Conservation (phyloP, 2,797 vertebrate genomes). For the Yasuhikotakia modesta region DNA sequence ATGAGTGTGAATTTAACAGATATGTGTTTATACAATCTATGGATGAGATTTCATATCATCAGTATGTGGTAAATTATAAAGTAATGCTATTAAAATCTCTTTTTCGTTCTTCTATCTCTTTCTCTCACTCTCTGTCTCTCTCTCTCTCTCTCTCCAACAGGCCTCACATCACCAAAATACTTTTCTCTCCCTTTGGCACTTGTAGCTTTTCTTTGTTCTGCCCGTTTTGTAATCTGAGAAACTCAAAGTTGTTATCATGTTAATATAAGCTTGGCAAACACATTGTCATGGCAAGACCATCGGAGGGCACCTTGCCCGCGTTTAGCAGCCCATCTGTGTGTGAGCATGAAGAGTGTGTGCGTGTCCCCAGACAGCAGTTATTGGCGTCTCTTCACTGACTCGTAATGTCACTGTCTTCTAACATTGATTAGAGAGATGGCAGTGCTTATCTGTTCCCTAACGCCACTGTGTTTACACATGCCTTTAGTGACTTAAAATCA, state of each 20-base stretch:
- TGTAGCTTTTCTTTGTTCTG: conserved; percentile 7
- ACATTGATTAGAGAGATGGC: conserved; percentile 39
- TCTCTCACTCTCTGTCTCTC: not conserved
- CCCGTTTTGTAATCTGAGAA: not conserved
- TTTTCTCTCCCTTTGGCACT: no score
- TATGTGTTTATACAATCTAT: no score
- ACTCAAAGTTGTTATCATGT: conserved; percentile 5
- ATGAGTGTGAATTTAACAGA: no score
- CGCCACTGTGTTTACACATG: conserved; percentile 30
- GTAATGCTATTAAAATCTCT: no score
- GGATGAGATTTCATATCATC: no score
- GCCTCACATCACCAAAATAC: not conserved
- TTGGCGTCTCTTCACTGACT: conserved; percentile 19
- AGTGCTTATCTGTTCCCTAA: conserved; percentile 19
- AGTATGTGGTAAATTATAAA: no score
- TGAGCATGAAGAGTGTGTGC: not conserved
- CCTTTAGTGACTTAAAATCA: conserved; percentile 34
- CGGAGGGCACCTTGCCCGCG: not conserved
- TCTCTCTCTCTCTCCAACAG: not conserved
- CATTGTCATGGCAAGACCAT: not conserved
- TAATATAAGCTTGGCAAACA: conserved; percentile 22
- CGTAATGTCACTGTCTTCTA: conserved; percentile 32
- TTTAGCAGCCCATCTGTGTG: conserved; percentile 1
- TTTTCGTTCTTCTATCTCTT: not conserved
- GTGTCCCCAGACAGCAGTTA: conserved; percentile 4